Base-by-base conservation (phyloP, 2,113 vertebrate species). In the Anolis carolinensis region DNA sequence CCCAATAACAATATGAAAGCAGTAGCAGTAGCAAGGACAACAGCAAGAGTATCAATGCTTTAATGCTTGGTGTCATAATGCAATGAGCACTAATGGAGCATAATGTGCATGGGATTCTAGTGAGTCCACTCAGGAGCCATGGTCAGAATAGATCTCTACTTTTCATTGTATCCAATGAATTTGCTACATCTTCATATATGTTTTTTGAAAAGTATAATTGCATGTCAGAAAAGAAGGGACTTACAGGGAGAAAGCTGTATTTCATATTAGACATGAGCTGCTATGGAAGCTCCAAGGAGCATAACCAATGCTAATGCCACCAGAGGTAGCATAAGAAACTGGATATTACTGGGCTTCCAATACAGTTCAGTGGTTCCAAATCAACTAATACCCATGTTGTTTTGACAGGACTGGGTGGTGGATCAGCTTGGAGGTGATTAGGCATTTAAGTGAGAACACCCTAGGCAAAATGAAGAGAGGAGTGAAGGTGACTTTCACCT, bases 401-500 rank as follows among this genome's bases (percentile, higher is more conserved):
- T 65, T 27, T 75, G 78, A 81, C 59, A 81, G 36, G 55, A 80
- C 6, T 80, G 36, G 55, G 59, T 34, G 48, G 39, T 63, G 52
- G 36, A 63, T 71, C 77, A 80, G 48, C 30, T 39, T 86, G 39
- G 44, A 34, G 50, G 7, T 74, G 78, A 34, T 65, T 25, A 86
- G 63, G n/a, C 74, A 62, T 74, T 67, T 79, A 74, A 74, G 25
- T 81, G 79, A 36, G 32, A 36, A 25, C n/a, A 81, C 72, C 81
- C 50, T 36, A 75, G 7, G 71, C 39, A 75, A 81, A 81, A 50
- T 86, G 59, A 81, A 75, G 55, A 80, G 7, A 80, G 34, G 55
- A 86, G n/a, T 81, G 44, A 81, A 75, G 62, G 78, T 81, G 78
- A 86, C 70, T 81, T 86, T 86, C 71, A 32, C 68, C 67, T 74